Percentiles rank a stretch among this genome's conserved stretches.
phyloP scores from a whole-genome alignment of 2,888 invertebrate species.

The Criorhina ranunculi region DNA sequence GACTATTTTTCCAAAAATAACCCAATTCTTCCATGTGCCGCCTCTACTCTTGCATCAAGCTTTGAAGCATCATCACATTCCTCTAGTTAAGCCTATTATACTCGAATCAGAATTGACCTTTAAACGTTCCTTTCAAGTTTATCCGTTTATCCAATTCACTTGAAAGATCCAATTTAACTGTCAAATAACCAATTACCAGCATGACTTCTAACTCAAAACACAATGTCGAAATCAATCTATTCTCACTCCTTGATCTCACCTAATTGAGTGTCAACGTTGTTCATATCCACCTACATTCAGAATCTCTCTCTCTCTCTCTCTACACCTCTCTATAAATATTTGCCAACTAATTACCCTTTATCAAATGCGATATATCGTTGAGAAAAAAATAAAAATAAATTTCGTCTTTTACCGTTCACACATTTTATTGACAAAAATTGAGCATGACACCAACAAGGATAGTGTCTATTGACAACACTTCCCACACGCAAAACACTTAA shows the following conservation, averaged over 20 bases:
- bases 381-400: neutral
- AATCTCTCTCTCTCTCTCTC: neutral
- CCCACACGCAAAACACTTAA: constrained; percentile 15
- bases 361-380: neutral
- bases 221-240: neutral
- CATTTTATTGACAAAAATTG: constrained; percentile 9
- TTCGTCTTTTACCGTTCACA: neutral
- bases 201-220: neutral
- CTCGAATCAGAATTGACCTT: too few relatives aligned
- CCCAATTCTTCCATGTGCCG: too few relatives aligned
- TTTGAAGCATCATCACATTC: too few relatives aligned
- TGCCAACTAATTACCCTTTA: constrained; percentile 16
- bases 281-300: neutral
- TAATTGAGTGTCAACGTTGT: constrained; percentile 16
- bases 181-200: constrained; percentile 2
- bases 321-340: neutral
- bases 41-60: too few relatives aligned
- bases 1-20: too few relatives aligned
- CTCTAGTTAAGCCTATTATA: too few relatives aligned
- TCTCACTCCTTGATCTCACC: neutral
- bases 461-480: constrained; percentile 4
- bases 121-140: too few relatives aligned
- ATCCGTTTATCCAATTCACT: too few relatives aligned
- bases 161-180: too few relatives aligned
- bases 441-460: constrained; percentile 6